phyloP scores from a whole-genome alignment of 2,888 invertebrate genomes.

The Laspeyria flexula region DNA sequence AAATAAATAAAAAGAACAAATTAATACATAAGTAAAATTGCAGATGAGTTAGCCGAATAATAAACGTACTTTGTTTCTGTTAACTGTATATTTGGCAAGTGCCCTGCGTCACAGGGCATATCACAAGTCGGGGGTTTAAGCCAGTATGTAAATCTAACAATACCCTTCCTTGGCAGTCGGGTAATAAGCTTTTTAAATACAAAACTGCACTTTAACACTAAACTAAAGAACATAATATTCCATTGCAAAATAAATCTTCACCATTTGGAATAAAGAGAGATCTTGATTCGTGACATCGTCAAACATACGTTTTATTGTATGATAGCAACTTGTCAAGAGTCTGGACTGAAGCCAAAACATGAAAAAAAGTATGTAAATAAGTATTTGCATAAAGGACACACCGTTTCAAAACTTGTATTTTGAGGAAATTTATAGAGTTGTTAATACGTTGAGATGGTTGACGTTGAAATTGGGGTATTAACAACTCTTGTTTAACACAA shows the following conservation, averaged over 20 bases:
- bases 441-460: constrained; percentile 14
- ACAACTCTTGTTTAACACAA: neutral
- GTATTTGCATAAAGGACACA: constrained; percentile 26
- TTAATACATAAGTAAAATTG: too few species aligned
- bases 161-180: too few species aligned
- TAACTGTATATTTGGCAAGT: too few species aligned
- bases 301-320: constrained; percentile 33
- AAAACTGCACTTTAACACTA: neutral
- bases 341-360: constrained; percentile 29
- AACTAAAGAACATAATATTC: neutral
- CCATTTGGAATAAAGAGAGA: constrained; percentile 18
- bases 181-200: too few species aligned
- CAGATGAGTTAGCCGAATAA: too few species aligned
- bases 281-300: constrained; percentile 15
- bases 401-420: constrained; percentile 24
- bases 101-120: too few species aligned
- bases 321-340: constrained; percentile 27
- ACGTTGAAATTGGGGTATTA: neutral
- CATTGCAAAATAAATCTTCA: constrained; percentile 21
- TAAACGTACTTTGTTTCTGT: too few species aligned
- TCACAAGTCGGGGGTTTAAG: too few species aligned
- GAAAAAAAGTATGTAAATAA: constrained; percentile 39
- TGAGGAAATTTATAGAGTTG: constrained; percentile 12
- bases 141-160: too few species aligned
- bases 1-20: too few species aligned